Evolutionary conservation across 1,140 invertebrate genomes (phyloP).

Genomic region (Trichonephila inaurata): DNA sequence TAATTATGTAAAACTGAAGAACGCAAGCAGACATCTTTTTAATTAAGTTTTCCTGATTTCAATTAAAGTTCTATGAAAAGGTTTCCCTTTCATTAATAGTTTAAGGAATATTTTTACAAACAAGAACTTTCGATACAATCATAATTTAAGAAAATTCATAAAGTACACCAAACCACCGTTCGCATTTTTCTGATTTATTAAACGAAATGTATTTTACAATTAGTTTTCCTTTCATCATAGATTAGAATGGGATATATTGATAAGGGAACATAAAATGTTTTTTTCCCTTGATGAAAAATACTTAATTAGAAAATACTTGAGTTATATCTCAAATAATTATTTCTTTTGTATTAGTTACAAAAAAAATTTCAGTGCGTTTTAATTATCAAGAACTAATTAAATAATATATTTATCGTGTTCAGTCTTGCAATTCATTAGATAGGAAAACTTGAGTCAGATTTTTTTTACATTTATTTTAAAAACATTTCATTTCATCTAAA

Average conservation of each 20-base stretch:
- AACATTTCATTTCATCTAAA: too few species aligned
- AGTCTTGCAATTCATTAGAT: too few species aligned
- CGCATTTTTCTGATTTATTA: not conserved
- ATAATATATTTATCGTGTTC: too few species aligned
- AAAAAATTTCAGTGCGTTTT: too few species aligned
- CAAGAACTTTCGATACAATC: not conserved
- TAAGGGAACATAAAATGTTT: not conserved
- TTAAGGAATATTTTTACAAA: not conserved
- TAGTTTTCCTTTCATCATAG: not conserved
- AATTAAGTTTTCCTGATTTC: slow-evolving; percentile 32
- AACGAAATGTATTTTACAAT: not conserved
- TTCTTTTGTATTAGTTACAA: too few species aligned
- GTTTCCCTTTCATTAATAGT: not conserved
- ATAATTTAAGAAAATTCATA: not conserved
- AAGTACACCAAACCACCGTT: not conserved
- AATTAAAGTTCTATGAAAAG: not conserved
- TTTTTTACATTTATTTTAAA: too few species aligned
- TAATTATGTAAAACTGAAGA: slow-evolving; percentile 26
- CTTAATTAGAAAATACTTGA: too few species aligned
- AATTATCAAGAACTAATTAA: too few species aligned
- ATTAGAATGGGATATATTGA: not conserved
- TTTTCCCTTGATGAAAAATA: not conserved
- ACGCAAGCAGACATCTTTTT: not conserved
- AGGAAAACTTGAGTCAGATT: too few species aligned
- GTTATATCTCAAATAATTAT: too few species aligned